phyloP scores from a whole-genome alignment of 2,888 invertebrate species.

The Acanthoscelides obtectus region DNA sequence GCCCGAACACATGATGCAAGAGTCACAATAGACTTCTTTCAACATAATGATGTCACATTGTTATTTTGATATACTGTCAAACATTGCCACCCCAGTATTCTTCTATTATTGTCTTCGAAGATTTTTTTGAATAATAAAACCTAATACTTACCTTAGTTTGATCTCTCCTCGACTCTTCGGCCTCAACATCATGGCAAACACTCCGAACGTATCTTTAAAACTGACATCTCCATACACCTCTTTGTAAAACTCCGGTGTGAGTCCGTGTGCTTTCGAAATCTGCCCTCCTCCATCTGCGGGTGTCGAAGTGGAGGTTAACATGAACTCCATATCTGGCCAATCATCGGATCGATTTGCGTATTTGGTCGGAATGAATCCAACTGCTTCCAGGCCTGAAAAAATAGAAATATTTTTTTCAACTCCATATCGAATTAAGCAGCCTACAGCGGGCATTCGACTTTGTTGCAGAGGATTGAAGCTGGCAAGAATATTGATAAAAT shows the following conservation, averaged over 20 bases:
- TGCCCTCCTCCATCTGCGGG: constrained; percentile 74
- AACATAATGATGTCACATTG: too few relatives aligned
- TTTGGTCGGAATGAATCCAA: constrained; percentile 84
- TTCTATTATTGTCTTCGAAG: too few relatives aligned
- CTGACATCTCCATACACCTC: constrained; percentile 68
- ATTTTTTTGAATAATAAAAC: too few relatives aligned
- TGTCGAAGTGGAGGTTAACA: constrained; percentile 79
- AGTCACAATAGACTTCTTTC: too few relatives aligned
- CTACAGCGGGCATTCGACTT: too few relatives aligned
- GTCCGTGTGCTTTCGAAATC: constrained; percentile 74
- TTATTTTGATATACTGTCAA: too few relatives aligned
- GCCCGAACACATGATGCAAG: too few relatives aligned
- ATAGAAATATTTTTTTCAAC: too few relatives aligned
- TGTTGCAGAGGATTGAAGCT: too few relatives aligned
- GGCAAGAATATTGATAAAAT: too few relatives aligned
- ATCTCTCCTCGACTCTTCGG: constrained; percentile 82
- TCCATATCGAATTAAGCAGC: too few relatives aligned
- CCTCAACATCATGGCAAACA: constrained; percentile 85
- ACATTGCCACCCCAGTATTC: too few relatives aligned
- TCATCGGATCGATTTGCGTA: constrained; percentile 82
- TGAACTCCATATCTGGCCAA: constrained; percentile 90
- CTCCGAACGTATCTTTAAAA: constrained; percentile 71
- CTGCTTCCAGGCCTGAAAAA: constrained; percentile 61
- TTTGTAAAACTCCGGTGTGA: constrained; percentile 76
- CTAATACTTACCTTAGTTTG: constrained; percentile 45